Base-by-base conservation (phyloP, 2,797 vertebrate genomes). In the Peromyscus melanophrys region DNA sequence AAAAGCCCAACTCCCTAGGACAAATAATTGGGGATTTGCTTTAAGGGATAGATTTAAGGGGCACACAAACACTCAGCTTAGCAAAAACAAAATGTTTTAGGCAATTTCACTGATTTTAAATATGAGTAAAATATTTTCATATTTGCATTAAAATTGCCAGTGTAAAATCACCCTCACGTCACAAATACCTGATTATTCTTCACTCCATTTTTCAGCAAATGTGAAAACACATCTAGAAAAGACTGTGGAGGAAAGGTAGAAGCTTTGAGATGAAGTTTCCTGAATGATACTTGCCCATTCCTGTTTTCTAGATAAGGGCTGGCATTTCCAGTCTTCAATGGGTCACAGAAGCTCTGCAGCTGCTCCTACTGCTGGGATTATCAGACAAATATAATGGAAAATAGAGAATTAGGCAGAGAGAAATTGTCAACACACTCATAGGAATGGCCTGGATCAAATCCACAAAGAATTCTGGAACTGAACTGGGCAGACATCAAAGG, bases 141-240 rank as follows among this genome's bases (percentile, higher is more conserved):
- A 5, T 83, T 83, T 43, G 7, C 5, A 40, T 93, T 82, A 73
- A 94, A 93, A 57, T 4, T 65, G 9, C 2, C 55, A 82, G 73
- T 67, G 29, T 16, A 67, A 71, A 71, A 89, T 69, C 16, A 94
- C 14, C 34, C 16, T 31, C 37, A 49, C 27, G 46, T 46, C 61
- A 11, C 57, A 49, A 95, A 89, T 57, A 34, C 27, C 52, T 78
- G 80, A 49, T 88, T 87, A 90, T 65, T 73, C n/a, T 87, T 77
- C 67, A 59, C 25, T 40, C 63, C 23, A 95, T 23, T 40, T 67
- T 81, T 4, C 34, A 73, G n/a, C 34, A 73, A 92, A 91, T 59
- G 13, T 12, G 25, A n/a, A 16, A 88, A 83, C 19, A 34, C 3
- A 43, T 6, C 13, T 55, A 69, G 43, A 49, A 91, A 17, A 85